phyloP scores from a whole-genome alignment of 1,140 invertebrate species.

The Penaeus vannamei region DNA sequence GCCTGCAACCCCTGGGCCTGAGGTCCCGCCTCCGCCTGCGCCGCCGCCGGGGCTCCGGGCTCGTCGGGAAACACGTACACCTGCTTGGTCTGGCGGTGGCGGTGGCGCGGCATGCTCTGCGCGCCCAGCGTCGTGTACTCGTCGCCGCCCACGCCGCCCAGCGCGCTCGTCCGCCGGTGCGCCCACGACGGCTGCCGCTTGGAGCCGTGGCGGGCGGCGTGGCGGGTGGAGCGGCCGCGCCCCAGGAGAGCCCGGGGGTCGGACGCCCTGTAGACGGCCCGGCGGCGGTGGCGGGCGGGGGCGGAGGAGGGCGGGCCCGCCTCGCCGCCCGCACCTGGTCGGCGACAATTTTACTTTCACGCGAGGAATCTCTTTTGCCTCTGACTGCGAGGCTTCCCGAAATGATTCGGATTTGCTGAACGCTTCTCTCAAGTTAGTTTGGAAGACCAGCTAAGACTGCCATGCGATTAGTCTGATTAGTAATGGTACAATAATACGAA shows the following conservation, averaged over 20 bases:
- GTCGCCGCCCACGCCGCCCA: conserved; percentile 38
- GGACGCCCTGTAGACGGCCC: background rate
- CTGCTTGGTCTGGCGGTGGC: conserved; percentile 17
- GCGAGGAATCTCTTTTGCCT: too few relatives aligned
- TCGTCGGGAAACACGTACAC: conserved; percentile 53
- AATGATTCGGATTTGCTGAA: too few relatives aligned
- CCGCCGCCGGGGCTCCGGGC: background rate
- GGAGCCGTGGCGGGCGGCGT: conserved; percentile 44
- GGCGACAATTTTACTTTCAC: background rate
- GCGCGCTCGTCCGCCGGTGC: conserved; percentile 20
- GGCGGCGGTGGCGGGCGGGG: background rate
- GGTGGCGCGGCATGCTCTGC: conserved; percentile 1
- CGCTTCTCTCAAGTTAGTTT: too few relatives aligned
- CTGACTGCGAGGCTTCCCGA: too few relatives aligned
- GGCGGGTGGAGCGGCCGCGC: conserved; percentile 17
- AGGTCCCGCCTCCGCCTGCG: background rate
- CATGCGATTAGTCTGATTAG: too few relatives aligned
- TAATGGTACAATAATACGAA: too few relatives aligned
- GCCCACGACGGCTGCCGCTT: conserved; percentile 51
- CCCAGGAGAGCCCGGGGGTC: background rate
- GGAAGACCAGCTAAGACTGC: too few relatives aligned
- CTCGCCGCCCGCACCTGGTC: background rate
- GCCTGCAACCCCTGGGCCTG: conserved; percentile 1
- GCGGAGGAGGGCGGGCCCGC: background rate
- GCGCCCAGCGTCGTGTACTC: conserved; percentile 56